Conservation (phyloP, 2,797 vertebrate species). For the Leuciscus waleckii region DNA sequence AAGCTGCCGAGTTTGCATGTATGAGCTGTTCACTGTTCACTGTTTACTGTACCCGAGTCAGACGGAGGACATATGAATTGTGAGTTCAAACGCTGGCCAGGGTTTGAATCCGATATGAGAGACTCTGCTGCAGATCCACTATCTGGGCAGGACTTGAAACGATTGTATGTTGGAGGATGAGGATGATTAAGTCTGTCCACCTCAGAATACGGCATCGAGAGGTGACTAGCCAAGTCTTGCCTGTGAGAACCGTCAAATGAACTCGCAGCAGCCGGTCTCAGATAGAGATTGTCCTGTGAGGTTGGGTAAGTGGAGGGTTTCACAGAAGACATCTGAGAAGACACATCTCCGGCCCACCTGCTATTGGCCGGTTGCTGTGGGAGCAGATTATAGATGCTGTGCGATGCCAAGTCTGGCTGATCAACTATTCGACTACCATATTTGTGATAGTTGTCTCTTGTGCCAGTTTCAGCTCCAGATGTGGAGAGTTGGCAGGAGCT, state of each 20-base stretch:
- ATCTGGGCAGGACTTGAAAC: conserved; percentile 71
- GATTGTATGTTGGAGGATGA: conserved; percentile 52
- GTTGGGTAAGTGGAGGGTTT: conserved; percentile 63
- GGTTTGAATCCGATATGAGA: conserved; percentile 49
- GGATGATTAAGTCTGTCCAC: conserved; percentile 41
- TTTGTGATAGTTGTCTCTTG: conserved; percentile 87
- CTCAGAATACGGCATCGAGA: conserved; percentile 53
- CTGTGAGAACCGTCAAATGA: not conserved
- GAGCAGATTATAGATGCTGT: not conserved
- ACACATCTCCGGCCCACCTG: conserved; percentile 50
- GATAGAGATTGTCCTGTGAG: conserved; percentile 58
- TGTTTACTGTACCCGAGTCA: conserved; percentile 67
- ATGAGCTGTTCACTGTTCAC: not conserved
- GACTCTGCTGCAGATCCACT: conserved; percentile 64
- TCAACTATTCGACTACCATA: conserved; percentile 74
- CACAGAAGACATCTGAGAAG: conserved; percentile 70
- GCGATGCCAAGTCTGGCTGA: not conserved
- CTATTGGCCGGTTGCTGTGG: conserved; percentile 46
- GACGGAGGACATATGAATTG: conserved; percentile 49
- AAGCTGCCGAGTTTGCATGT: not conserved
- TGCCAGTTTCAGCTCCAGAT: conserved; percentile 85
- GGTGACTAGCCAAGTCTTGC: not conserved
- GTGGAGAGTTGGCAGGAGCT: not conserved
- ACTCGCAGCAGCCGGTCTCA: not conserved
- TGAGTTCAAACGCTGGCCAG: conserved; percentile 44